Evolutionary conservation across 1,140 invertebrate species (phyloP), one percentile per base, ranked within the genome.

Genomic region (Pseudoatta argentina): DNA sequence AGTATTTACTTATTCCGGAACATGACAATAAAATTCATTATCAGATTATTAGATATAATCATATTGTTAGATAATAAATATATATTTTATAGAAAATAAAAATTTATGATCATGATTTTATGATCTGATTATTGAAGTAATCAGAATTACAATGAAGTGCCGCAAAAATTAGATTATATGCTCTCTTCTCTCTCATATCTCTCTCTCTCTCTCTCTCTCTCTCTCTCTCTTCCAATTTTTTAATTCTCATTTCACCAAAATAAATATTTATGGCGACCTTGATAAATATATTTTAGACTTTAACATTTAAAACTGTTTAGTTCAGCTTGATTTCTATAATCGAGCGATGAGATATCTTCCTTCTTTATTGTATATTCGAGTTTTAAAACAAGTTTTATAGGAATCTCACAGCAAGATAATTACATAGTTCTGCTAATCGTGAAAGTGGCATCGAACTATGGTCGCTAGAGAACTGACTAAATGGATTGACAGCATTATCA

Each of bases 381-480:
- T 57, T 51, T 48, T 78, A 81, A 75, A 92, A 92, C 91, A 88
- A 89, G 91, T 92, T 92, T 91, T 86, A 81, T 85, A 79, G 87
- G 64, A 89, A 89, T 61, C 63, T 73, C 75, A 71, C 53, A 86
- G 86, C 88, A 72, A 88, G 87, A 88, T 87, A 91, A 91, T 91
- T 91, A 86, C 90, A 90, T 90, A 89, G 88, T 89, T 90, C 87
- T 77, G 89, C 87, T 77, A 88, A 83, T 92, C 90, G 93, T 93
- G 93, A 95, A 95, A 95, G 94, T 94, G 90, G 91, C 93, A 94
- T 94, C 93, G 93, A 94, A 93, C 93, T 91, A 87, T 66, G 51
- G 72, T 87, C 79, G 72, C 61, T 83, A 73, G 72, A 73, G 64
- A 86, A 85, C 79, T 85, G 55, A 51, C 73, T 86, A 71, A 85